A percentile compares a stretch with the other conserved stretches of the same genome.
Evolutionary conservation across 2,797 vertebrate genomes (phyloP).

Genomic region (Diplodus puntazzo): DNA sequence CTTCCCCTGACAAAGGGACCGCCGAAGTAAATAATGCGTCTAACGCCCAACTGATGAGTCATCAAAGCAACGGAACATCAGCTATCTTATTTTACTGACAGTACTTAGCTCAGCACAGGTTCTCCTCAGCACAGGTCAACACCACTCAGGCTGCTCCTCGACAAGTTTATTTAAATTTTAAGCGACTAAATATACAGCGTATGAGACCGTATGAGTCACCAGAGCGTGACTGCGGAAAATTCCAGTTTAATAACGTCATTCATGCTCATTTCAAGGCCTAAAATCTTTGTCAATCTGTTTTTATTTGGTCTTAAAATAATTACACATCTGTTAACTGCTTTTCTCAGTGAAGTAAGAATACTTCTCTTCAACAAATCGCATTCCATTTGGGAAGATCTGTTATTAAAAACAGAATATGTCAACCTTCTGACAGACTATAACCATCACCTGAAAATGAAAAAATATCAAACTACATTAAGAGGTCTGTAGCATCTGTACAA

Average conservation of each 20-base stretch:
- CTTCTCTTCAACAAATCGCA: neutral
- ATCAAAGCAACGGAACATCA: slow-evolving; percentile 61
- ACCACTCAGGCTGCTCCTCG: slow-evolving; percentile 35
- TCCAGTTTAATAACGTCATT: neutral
- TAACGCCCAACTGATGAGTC: slow-evolving; percentile 74
- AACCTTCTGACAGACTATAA: neutral
- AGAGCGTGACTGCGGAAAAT: neutral
- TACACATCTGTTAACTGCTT: neutral
- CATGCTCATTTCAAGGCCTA: neutral
- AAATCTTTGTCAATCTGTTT: slow-evolving; percentile 6
- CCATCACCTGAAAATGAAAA: neutral
- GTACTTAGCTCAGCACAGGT: slow-evolving; percentile 57
- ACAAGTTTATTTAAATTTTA: slow-evolving; percentile 33
- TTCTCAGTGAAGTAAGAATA: neutral
- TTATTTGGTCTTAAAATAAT: neutral
- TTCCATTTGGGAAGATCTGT: neutral
- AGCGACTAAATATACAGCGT: slow-evolving; percentile 25
- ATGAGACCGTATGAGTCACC: slow-evolving; percentile 38
- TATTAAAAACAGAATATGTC: neutral
- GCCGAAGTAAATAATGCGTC: slow-evolving; percentile 72
- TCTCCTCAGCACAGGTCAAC: slow-evolving; percentile 54
- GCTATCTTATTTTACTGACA: slow-evolving; percentile 61
- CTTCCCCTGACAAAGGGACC: slow-evolving; percentile 46
- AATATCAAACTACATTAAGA: neutral
- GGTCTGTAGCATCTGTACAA: neutral